phyloP scores from a whole-genome alignment of 1,140 invertebrate species.

The Formica selysi region DNA sequence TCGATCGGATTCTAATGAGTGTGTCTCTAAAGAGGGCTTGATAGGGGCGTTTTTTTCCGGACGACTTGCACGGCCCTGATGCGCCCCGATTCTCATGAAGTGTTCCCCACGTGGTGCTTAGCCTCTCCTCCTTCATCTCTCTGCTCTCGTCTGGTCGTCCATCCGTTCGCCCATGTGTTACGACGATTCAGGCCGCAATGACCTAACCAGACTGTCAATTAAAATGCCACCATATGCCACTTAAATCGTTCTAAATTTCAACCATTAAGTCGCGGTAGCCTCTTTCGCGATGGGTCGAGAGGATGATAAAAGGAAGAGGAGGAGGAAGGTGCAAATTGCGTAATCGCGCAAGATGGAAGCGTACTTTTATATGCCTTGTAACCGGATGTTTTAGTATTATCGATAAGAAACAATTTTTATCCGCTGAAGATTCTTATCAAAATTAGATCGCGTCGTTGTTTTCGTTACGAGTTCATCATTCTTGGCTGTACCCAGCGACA shows the following conservation, averaged over 20 bases:
- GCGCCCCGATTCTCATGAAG: constrained; percentile 81
- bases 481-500: not conserved
- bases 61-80: constrained; percentile 71
- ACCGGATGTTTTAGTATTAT: not conserved
- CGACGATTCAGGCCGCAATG: constrained; percentile 79
- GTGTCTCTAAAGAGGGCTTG: constrained; percentile 28
- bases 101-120: constrained; percentile 80
- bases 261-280: constrained; percentile 71
- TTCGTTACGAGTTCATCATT: not conserved
- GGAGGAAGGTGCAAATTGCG: constrained; percentile 61
- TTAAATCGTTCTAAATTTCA: constrained; percentile 81
- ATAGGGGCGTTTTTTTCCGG: constrained; percentile 44
- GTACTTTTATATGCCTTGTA: not conserved
- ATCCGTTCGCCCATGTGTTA: constrained; percentile 76
- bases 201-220: constrained; percentile 83
- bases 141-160: constrained; percentile 62
- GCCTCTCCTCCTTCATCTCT: constrained; percentile 67
- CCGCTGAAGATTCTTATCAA: not conserved
- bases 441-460: not conserved
- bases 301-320: not conserved
- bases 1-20: not conserved
- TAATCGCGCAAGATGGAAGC: constrained; percentile 59
- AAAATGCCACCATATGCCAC: constrained; percentile 83
- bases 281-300: constrained; percentile 19
- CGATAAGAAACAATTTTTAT: not conserved